Base-by-base conservation (phyloP, 2,113 vertebrate species). In the Nansenia antarctica region DNA sequence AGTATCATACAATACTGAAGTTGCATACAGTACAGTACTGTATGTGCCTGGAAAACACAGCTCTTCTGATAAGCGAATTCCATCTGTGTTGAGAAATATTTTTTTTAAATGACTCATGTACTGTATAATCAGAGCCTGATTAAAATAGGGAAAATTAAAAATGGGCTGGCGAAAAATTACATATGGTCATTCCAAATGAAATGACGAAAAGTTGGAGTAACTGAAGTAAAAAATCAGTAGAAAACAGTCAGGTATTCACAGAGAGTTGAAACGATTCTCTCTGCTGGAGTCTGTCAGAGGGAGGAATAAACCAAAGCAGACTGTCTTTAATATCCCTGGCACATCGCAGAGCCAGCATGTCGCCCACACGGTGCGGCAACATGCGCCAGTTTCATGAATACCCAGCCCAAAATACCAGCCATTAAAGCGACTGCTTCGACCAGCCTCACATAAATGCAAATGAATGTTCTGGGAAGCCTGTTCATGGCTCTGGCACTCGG, bases 321-420 rank as follows among this genome's bases (percentile, higher is more conserved):
- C 60, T 77, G 71, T 72, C 67, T 79, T 68, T 3, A 63, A 77
- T 55, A 70, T 80, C 59, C 59, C 66, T 74, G 70, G 70, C 73
- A 37, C 9, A 67, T n/a, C 26, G n/a, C 15, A 14, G n/a, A 27
- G 27, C 34, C 53, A 66, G 55, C 37, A 53, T 22, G 49, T 52
- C 63, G 31, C 35, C 29, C 42, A 35, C 26, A 39, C 54, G 57
- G 11, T 22, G 47, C 30, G 27, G 58, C 30, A 57, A 55, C 34
- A 58, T 18, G 47, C 34, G 27, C 30, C 45, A 18, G 12, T 32
- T 12, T 68, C 66, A 57, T 63, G 60, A 54, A 65, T 67, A 20
- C 31, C 49, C 32, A 9, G 31, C 59, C 29, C 52, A 32, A 37
- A 74, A 70, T 63, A 71, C 64, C 22, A 31, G 29, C 68, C 32